Percentiles rank a stretch among this genome's conserved stretches.
Conservation (phyloP, 1,140 invertebrate genomes). For the Leptinotarsa texana region DNA sequence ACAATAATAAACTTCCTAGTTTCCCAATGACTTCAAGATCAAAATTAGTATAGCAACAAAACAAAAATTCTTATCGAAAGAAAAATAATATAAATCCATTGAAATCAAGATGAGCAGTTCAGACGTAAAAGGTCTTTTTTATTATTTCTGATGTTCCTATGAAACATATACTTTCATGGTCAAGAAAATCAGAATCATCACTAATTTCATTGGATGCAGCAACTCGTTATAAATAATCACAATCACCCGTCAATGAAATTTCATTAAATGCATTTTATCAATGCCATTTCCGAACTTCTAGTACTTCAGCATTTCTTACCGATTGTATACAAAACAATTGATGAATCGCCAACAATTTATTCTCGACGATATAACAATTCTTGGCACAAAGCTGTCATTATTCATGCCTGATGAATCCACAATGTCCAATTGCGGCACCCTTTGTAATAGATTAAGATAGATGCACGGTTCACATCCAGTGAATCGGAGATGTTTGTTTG, state of each 20-base stretch:
- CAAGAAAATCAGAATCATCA: neutral
- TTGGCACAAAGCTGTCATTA: slow-evolving; percentile 11
- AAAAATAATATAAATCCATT: too few relatives aligned
- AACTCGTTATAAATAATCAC: neutral
- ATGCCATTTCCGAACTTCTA: neutral
- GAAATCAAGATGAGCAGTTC: too few relatives aligned
- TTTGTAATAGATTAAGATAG: slow-evolving; percentile 20
- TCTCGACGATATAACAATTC: neutral
- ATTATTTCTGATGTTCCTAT: too few relatives aligned
- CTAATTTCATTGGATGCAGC: neutral
- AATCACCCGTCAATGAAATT: neutral
- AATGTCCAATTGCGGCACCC: slow-evolving; percentile 20
- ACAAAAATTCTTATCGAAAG: too few relatives aligned
- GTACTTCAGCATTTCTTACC: neutral
- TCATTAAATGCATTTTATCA: too few relatives aligned
- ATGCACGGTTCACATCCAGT: slow-evolving; percentile 4
- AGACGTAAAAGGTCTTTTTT: too few relatives aligned
- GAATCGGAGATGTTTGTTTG: slow-evolving; percentile 3
- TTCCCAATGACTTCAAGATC: too few relatives aligned
- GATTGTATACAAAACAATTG: neutral
- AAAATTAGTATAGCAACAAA: too few relatives aligned
- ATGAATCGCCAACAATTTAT: neutral
- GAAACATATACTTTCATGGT: too few relatives aligned
- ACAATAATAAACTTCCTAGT: too few relatives aligned
- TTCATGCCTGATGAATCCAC: slow-evolving; percentile 15